These are phyloP conservation scores for Temnothorax ravouxi DNA, from an alignment of 2,888 invertebrate genomes.

Conservation along the genomic window DNA sequence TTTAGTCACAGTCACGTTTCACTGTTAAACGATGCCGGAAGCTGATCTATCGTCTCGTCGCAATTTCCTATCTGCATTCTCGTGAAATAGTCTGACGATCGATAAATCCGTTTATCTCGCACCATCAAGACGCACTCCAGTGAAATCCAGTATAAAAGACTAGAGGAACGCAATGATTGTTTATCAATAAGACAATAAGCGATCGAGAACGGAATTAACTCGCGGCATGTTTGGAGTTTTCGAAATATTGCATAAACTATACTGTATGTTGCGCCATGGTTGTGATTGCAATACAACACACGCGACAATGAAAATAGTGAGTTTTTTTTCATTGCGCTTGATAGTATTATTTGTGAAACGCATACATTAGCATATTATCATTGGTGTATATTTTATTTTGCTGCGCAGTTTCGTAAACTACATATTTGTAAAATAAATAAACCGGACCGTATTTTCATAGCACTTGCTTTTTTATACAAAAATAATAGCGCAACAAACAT, in stretches of 20 bases:
- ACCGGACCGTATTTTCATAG: background rate
- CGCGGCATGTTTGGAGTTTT: background rate
- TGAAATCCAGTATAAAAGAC: background rate
- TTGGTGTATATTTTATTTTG: background rate
- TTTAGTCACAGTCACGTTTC: background rate
- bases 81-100: slow-evolving; percentile 30
- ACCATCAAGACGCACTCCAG: background rate
- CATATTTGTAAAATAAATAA: background rate
- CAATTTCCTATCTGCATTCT: background rate
- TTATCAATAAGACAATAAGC: background rate
- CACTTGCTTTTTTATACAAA: background rate
- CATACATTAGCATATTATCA: slow-evolving; percentile 1
- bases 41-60: slow-evolving; percentile 24
- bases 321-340: background rate
- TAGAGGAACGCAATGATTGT: background rate
- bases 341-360: slow-evolving; percentile 21
- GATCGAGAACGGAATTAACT: slow-evolving; percentile 12
- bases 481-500: background rate
- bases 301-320: background rate
- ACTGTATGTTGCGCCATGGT: background rate
- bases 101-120: slow-evolving; percentile 1
- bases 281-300: background rate
- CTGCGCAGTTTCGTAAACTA: background rate
- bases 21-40: background rate
- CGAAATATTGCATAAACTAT: background rate